Evolutionary conservation across 2,888 invertebrate species (phyloP), one percentile per base, ranked within the genome.

Genomic region (Agelastica alni): DNA sequence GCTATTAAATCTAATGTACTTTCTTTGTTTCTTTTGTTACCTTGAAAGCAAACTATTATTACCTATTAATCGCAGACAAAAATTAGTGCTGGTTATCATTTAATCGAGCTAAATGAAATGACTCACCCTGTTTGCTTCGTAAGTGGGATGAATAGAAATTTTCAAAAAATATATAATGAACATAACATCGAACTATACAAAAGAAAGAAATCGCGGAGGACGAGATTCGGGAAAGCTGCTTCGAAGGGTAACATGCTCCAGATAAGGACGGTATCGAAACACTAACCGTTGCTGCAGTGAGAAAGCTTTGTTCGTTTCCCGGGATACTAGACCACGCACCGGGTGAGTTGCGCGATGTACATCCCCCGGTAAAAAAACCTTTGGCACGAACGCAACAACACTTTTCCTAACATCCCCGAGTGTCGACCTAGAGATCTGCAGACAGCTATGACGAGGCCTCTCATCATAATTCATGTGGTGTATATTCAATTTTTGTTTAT

Each of bases 281-380:
- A 45, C 51, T 53, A 46, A 53, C 53, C 34, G 48, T 36, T 37
- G 37, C 56, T 61, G 63, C 62, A 61, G 61, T 59, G 53, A 56
- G 49, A 58, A 43, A 46, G 66, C 62, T 66, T 67, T 59, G 64
- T 63, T 55, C 60, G 69, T 70, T 68, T 68, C 69, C 70, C 66
- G 67, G 70, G 65, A 63, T 67, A 67, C 69, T 61, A 60, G 28
- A 34, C 39, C 26, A 53, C 53, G 48, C 48, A 48, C 31, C 32
- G 22, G 34, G 47, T 17, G 46, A 32, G 51, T 46, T 56, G 55
- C 55, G 56, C 52, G 49, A 28, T 14, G 13, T 26, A 26, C 22
- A 20, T 31, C 17, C 44, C 31, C 32, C 18, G 22, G 13, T 14
- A 41, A 31, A n/a, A 10, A 31, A 20, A 16, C 41, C 31, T 41